A percentile compares a stretch with the other conserved stretches of the same genome.
Evolutionary conservation across 2,888 invertebrate species (phyloP).

Genomic region (Dilophus febrilis): DNA sequence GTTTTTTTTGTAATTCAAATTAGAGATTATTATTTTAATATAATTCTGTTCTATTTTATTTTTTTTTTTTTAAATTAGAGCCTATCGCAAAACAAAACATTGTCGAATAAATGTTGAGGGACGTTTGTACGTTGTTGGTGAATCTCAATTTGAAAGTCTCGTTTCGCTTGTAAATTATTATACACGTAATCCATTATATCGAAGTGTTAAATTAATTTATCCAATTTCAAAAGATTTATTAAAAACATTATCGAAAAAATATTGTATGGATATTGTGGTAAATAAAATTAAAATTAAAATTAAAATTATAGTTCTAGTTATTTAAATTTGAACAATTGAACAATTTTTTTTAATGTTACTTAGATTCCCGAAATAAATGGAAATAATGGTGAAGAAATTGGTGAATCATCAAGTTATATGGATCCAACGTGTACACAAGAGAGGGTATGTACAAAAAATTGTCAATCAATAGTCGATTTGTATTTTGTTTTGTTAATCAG

Average conservation of each 20-base stretch:
- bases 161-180: slow-evolving; percentile 86
- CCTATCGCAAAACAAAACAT: slow-evolving; percentile 89
- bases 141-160: slow-evolving; percentile 87
- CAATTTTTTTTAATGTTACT: not conserved
- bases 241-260: not conserved
- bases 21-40: not conserved
- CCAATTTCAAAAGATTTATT: slow-evolving; percentile 65
- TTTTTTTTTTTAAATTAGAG: slow-evolving; percentile 33
- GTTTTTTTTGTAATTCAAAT: not conserved
- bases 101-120: slow-evolving; percentile 90
- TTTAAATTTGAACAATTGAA: no score
- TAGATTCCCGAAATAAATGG: slow-evolving; percentile 14
- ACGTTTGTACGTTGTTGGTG: slow-evolving; percentile 75
- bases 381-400: slow-evolving; percentile 18
- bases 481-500: no score
- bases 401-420: slow-evolving; percentile 26
- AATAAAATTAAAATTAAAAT: not conserved
- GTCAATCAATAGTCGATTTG: no score
- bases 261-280: slow-evolving; percentile 12
- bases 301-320: no score
- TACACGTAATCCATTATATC: slow-evolving; percentile 77
- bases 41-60: not conserved
- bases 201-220: slow-evolving; percentile 71
- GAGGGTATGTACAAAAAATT: no score
- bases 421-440: slow-evolving; percentile 26